Base-by-base conservation (phyloP, 2,888 invertebrate genomes). In the Drosophila anceps region DNA sequence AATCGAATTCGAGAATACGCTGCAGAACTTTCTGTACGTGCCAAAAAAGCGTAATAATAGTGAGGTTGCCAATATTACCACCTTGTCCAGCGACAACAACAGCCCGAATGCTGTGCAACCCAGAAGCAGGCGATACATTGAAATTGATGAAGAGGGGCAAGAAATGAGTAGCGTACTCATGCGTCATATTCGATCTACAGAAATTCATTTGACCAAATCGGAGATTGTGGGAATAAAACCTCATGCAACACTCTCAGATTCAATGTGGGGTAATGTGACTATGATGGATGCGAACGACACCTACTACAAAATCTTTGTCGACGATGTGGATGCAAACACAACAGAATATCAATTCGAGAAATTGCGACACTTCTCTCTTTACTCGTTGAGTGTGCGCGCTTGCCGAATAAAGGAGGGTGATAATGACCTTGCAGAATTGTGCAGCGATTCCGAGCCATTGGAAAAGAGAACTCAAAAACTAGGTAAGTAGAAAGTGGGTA, bases 291-390 rank as follows among this genome's bases (percentile, higher is more conserved):
- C 63, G 7, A 70, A 37, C 4, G 63, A 63, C 0, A 35, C 69
- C 5, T 90, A 80, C 60, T 90, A 81, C 50, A 86, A 73, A 50
- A 64, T 80, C 5, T 63, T 89, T 43, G 74, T 82, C 1, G 76
- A 73, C 15, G 72, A 71, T 3, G 92, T 92, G 60, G 89, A 82
- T 81, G 89, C 89, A 12, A 85, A 87, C 0, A 77, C 84, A 80
- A 93, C 92, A 0, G 93, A 94, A 58, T 93, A 95, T 83, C 94
- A 94, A 10, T 94, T 96, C 74, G 92, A 91, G 44, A 93, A 95
- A 39, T 93, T 98, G 81, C 95, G 95, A 10, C 98, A 98, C 93
- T 98, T 95, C 92, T 95, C 96, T 0, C 94, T 94, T 82, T 98
- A 98, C 93, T 95, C 95, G 20, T 95, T 98, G 64, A 94, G 94